Evolutionary conservation across 1,140 invertebrate species (phyloP), one percentile per base, ranked within the genome.

Genomic region (Cydia fagiglandana): DNA sequence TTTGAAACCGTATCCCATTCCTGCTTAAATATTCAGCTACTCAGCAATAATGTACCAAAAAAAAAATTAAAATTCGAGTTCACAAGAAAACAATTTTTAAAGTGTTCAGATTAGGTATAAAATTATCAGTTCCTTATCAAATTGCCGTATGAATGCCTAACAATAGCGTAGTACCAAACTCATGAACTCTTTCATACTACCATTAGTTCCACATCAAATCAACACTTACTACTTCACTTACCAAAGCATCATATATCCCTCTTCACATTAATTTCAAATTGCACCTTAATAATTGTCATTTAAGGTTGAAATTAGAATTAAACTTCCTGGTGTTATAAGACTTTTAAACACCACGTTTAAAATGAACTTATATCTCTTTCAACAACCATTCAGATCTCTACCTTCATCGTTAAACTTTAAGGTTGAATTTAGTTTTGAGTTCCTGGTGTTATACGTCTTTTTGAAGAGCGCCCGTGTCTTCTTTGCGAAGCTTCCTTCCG

Each of bases 401-500:
- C 9, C 56, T 61, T 61, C 1, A 12, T 12, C 6, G 4, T 61
- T 4, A 0, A 24, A 24, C 20, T 61, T 17, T 61, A 61, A 61
- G 20, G 56, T 61, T 24, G 20, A 24, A 24, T 61, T 24, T 61
- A 24, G 9, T 7, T 4, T 61, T 0, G 7, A 61, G 56, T 61
- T 20, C 2, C 4, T n/a, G 7, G 17, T 61, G 20, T 10, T 61
- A 61, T 61, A 53, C 17, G 56, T 61, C 17, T 20, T 61, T 61
- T 61, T 61, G 10, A 10, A 12, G 5, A 9, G n/a, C 56, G 24
- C n/a, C 10, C 2, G 10, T 61, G 56, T 61, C 56, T 61, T 61
- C 56, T 61, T n/a, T n/a, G n/a, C 12, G 13, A 50, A 50, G 47
- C 56, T 61, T 61, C 56, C 56, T 61, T 61, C 56, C 56, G 56